phyloP scores from a whole-genome alignment of 2,113 vertebrate species.

The Scomber colias region DNA sequence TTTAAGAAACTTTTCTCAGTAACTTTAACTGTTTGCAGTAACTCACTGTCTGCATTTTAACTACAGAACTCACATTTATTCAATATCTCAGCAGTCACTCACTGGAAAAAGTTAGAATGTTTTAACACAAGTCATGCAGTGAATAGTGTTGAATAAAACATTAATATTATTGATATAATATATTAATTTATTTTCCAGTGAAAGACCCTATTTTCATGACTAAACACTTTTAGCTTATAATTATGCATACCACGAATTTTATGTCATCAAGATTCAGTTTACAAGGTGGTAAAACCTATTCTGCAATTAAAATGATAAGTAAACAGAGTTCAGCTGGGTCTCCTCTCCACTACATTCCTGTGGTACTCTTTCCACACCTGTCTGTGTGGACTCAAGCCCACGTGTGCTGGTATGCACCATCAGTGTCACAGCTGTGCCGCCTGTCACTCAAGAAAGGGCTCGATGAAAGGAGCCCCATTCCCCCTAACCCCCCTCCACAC shows the following conservation, averaged over 20 bases:
- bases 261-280: slow-evolving; percentile 40
- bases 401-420: slow-evolving; percentile 49
- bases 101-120: neutral
- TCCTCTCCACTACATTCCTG: slow-evolving; percentile 46
- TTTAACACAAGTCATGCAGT: neutral
- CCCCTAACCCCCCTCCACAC: slow-evolving; percentile 41
- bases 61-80: neutral
- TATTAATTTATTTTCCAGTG: neutral
- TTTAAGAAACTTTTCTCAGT: neutral
- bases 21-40: neutral
- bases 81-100: neutral
- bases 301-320: slow-evolving; percentile 36
- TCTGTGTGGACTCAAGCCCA: slow-evolving; percentile 52
- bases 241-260: neutral
- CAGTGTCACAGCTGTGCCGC: slow-evolving; percentile 66
- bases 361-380: slow-evolving; percentile 22
- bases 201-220: neutral
- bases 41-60: neutral
- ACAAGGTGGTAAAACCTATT: slow-evolving; percentile 32
- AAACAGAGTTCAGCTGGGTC: slow-evolving; percentile 28
- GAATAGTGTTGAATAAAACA: slow-evolving; percentile 1
- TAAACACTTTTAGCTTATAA: neutral
- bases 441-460: slow-evolving; percentile 62
- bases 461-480: slow-evolving; percentile 62
- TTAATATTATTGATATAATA: neutral